Evolutionary conservation across 1,140 invertebrate species (phyloP).

Genomic region (Drosophila albomicans): DNA sequence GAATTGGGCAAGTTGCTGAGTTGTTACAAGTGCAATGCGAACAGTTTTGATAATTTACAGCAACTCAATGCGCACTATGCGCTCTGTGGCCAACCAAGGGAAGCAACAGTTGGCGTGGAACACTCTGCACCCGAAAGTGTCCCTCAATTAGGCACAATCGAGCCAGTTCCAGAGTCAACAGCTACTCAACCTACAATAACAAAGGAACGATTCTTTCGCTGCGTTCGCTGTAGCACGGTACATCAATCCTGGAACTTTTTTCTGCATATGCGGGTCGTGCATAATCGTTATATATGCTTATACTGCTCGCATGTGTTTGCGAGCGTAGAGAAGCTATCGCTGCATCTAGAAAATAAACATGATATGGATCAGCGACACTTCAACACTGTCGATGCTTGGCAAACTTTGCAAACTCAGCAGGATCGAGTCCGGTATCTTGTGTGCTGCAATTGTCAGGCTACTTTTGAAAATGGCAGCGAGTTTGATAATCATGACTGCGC

Average conservation of each 20-base stretch:
- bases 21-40: conserved; percentile 72
- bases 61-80: conserved; percentile 50
- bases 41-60: conserved; percentile 85
- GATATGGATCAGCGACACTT: conserved; percentile 89
- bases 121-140: background rate
- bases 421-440: conserved; percentile 88
- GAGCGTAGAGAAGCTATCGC: conserved; percentile 90
- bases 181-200: conserved; percentile 10
- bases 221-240: conserved; percentile 91
- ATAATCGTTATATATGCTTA: conserved; percentile 91
- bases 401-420: conserved; percentile 86
- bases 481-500: conserved; percentile 90
- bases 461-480: conserved; percentile 90
- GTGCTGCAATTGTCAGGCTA: conserved; percentile 91
- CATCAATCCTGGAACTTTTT: conserved; percentile 94
- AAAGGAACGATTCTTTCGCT: conserved; percentile 88
- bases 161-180: background rate
- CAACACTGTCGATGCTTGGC: conserved; percentile 80
- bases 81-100: conserved; percentile 21
- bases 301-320: conserved; percentile 92
- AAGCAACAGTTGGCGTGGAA: background rate
- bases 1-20: conserved; percentile 35
- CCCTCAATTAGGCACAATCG: background rate
- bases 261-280: conserved; percentile 91
- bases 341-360: conserved; percentile 91